phyloP scores from a whole-genome alignment of 2,888 invertebrate genomes.

The Dorcus parallelipipedus region DNA sequence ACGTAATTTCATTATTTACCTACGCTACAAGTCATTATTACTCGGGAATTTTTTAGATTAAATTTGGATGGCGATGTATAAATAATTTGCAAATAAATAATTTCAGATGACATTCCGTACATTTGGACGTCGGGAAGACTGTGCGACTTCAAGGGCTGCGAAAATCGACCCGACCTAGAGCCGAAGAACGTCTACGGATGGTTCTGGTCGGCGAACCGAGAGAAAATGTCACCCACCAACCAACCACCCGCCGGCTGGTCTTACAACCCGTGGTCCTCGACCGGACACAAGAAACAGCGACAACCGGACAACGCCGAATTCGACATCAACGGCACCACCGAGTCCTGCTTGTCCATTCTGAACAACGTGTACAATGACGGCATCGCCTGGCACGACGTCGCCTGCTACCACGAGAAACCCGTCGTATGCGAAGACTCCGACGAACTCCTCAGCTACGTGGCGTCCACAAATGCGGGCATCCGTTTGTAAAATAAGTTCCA shows the following conservation, averaged over 20 bases:
- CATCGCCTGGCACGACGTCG: constrained; percentile 91
- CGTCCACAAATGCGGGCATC: constrained; percentile 78
- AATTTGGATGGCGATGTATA: neutral
- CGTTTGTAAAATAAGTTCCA: constrained; percentile 60
- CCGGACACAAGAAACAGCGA: constrained; percentile 83
- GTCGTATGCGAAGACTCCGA: constrained; percentile 89
- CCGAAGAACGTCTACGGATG: constrained; percentile 83
- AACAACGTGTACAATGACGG: constrained; percentile 94
- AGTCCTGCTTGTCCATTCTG: constrained; percentile 81
- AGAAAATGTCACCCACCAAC: constrained; percentile 81
- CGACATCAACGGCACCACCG: constrained; percentile 83
- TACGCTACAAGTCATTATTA: neutral
- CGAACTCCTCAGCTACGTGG: constrained; percentile 80
- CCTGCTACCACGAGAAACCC: constrained; percentile 90
- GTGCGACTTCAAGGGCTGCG: constrained; percentile 92
- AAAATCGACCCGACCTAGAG: constrained; percentile 79
- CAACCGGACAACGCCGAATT: constrained; percentile 91
- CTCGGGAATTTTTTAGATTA: too few relatives aligned
- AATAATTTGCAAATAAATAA: constrained; percentile 6
- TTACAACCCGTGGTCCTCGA: constrained; percentile 88
- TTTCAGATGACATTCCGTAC: constrained; percentile 79
- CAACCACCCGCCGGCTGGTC: constrained; percentile 68
- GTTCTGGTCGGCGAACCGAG: constrained; percentile 91
- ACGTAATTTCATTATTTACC: neutral
- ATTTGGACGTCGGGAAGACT: constrained; percentile 92